Conservation (phyloP, 2,113 vertebrate genomes). For the Perccottus glenii region DNA sequence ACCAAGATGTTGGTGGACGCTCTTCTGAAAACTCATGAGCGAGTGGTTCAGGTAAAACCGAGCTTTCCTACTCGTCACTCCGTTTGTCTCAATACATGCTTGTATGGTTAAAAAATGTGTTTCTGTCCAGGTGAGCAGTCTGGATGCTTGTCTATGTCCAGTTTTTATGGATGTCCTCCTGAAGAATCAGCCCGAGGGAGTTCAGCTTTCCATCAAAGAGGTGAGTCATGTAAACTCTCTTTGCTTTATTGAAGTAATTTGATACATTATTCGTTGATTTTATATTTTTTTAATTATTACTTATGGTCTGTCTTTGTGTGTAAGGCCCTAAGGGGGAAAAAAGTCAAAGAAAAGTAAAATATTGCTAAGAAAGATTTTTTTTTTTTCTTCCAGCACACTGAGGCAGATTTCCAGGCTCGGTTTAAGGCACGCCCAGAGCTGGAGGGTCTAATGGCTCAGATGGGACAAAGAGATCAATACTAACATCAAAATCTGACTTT, state of each 20-base stretch:
- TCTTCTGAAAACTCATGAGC: slow-evolving; percentile 84
- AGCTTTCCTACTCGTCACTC: neutral
- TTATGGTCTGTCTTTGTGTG: too few relatives aligned
- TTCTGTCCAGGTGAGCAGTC: slow-evolving; percentile 75
- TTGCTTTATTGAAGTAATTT: too few relatives aligned
- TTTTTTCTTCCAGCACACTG: slow-evolving; percentile 82
- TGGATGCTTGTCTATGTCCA: slow-evolving; percentile 81
- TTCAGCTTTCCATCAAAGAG: slow-evolving; percentile 85
- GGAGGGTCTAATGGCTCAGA: slow-evolving; percentile 85
- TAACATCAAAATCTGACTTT: neutral
- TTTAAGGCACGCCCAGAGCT: slow-evolving; percentile 89
- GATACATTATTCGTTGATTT: too few relatives aligned
- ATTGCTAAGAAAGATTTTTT: too few relatives aligned
- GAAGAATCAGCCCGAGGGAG: slow-evolving; percentile 90
- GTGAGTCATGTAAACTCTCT: slow-evolving; percentile 62
- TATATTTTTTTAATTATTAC: too few relatives aligned
- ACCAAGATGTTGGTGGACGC: slow-evolving; percentile 86
- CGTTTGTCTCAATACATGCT: neutral
- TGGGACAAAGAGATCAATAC: slow-evolving; percentile 33
- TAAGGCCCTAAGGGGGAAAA: too few relatives aligned
- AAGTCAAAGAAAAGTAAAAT: neutral
- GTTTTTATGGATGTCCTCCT: slow-evolving; percentile 87
- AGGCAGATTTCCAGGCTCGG: slow-evolving; percentile 83
- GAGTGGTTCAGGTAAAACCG: slow-evolving; percentile 87
- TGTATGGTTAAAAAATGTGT: neutral